These are phyloP conservation scores for Ifrita kowaldi DNA, from an alignment of 2,113 vertebrate species.

Conservation along the genomic window DNA sequence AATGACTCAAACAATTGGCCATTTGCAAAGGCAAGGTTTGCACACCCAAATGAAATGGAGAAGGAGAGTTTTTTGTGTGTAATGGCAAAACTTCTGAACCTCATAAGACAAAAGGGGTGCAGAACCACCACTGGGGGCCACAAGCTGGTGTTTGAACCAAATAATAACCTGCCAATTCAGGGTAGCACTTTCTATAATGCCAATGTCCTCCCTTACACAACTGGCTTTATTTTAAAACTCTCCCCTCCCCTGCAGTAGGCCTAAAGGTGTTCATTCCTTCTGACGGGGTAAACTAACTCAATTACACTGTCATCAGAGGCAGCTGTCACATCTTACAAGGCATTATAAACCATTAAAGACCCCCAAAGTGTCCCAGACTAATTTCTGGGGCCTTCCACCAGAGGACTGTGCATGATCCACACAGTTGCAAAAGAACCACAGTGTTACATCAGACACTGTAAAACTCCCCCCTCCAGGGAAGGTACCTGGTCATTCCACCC, in stretches of 20 bases:
- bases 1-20: neutral
- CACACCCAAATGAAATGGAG: neutral
- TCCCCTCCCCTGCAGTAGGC: rapidly evolving
- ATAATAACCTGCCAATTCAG: neutral
- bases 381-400: neutral
- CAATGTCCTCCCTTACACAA: neutral
- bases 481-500: rapidly evolving
- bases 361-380: neutral
- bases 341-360: neutral
- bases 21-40: neutral
- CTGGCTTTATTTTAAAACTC: neutral
- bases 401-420: neutral
- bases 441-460: neutral
- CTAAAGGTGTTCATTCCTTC: neutral
- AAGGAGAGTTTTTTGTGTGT: neutral
- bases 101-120: neutral
- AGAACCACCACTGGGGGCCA: neutral
- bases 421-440: neutral
- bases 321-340: neutral
- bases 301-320: neutral
- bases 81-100: neutral
- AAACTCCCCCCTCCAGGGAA: neutral
- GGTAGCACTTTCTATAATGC: neutral
- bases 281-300: neutral
- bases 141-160: neutral